These are phyloP conservation scores for Scleropages formosus DNA, from an alignment of 2,797 vertebrate genomes.

Conservation along the genomic window DNA sequence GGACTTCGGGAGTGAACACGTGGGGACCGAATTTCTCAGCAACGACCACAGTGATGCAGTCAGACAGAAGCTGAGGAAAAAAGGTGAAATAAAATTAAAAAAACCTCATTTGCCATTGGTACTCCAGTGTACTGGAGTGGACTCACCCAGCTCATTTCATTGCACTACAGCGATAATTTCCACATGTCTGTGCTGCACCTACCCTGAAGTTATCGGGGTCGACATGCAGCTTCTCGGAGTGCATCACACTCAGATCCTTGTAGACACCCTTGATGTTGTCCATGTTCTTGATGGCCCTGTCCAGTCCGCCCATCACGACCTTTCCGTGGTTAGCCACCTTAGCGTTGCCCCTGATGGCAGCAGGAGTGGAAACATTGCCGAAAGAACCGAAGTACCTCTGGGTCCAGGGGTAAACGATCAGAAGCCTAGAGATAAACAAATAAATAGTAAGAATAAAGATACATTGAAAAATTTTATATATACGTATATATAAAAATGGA, in stretches of 20 bases:
- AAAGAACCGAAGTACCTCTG: slow-evolving; percentile 72
- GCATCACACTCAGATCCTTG: slow-evolving; percentile 61
- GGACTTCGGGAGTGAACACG: slow-evolving; percentile 51
- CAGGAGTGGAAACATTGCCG: slow-evolving; percentile 64
- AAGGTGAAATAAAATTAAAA: background rate
- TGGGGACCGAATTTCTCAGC: slow-evolving; percentile 49
- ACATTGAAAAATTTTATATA: no score
- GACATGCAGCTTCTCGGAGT: slow-evolving; percentile 75
- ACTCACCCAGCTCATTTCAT: no score
- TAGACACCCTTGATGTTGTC: slow-evolving; percentile 68
- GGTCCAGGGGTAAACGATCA: slow-evolving; percentile 75
- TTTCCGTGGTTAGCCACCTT: slow-evolving; percentile 68
- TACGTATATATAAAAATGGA: no score
- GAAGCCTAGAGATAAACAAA: slow-evolving; percentile 54
- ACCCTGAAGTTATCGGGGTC: slow-evolving; percentile 70
- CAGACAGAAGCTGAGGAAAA: slow-evolving; percentile 53
- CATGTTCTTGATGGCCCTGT: slow-evolving; percentile 69
- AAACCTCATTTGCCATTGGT: background rate
- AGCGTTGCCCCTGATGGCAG: slow-evolving; percentile 61
- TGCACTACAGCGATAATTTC: background rate
- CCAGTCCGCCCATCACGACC: slow-evolving; percentile 69
- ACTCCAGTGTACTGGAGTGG: no score
- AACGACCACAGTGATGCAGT: slow-evolving; percentile 56
- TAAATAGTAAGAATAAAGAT: no score
- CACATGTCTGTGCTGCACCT: background rate